Conservation (phyloP, 2,797 vertebrate genomes). For the Denticeps clupeoides region DNA sequence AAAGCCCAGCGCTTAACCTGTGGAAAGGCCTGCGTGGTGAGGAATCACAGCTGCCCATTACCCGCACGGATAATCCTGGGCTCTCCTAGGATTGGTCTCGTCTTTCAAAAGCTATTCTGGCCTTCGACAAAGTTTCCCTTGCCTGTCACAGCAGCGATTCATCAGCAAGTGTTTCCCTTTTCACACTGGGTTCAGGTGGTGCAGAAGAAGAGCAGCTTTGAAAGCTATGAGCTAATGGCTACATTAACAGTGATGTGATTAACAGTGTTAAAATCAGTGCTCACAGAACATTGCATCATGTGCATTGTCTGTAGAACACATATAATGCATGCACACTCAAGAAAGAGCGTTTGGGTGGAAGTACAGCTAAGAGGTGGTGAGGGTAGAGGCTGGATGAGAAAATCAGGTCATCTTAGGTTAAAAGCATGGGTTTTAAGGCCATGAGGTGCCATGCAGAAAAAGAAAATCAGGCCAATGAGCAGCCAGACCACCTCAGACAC, state of each 20-base stretch:
- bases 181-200: no score
- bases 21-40: neutral
- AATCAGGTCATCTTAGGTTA: neutral
- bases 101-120: constrained; percentile 3
- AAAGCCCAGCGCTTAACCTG: no score
- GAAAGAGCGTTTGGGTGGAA: no score
- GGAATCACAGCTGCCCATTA: neutral
- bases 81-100: neutral
- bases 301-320: no score
- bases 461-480: constrained; percentile 11
- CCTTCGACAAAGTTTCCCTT: neutral
- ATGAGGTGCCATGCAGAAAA: no score
- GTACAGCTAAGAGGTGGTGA: neutral
- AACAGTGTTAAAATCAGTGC: no score
- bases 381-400: neutral
- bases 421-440: neutral
- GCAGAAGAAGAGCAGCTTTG: no score
- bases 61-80: constrained; percentile 4
- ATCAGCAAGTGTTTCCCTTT: no score
- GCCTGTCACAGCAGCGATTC: no score
- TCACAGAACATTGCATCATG: no score
- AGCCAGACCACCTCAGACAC: neutral
- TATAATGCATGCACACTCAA: no score
- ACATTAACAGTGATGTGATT: no score
- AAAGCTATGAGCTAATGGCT: neutral